Conservation (phyloP, 2,113 vertebrate species). For the Pygathrix nemaeus region DNA sequence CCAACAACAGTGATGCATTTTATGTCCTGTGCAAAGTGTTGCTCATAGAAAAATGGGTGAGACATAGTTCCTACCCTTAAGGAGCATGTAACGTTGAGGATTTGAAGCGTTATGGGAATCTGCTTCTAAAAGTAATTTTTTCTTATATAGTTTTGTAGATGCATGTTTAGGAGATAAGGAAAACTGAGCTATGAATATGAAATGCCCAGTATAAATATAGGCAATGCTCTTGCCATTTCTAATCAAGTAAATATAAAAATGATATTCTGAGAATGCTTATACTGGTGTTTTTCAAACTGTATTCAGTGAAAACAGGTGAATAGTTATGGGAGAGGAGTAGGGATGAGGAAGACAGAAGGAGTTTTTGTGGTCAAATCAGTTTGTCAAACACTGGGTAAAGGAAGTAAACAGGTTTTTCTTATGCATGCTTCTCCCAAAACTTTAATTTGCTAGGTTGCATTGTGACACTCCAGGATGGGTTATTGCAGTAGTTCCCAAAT, state of each 20-base stretch:
- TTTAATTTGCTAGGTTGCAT: neutral
- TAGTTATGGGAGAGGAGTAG: no score
- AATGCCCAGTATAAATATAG: neutral
- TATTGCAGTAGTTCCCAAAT: neutral
- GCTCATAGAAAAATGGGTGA: neutral
- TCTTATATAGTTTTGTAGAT: neutral
- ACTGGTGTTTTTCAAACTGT: neutral
- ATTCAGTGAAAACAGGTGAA: neutral
- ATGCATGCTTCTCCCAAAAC: neutral
- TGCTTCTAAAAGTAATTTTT: conserved; percentile 1
- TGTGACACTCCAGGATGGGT: neutral
- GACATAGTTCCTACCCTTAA: neutral
- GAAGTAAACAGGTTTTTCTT: neutral
- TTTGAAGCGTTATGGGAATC: neutral
- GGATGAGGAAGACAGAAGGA: neutral
- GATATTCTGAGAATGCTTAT: neutral
- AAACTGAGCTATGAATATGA: neutral
- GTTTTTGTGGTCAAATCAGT: neutral
- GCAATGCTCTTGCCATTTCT: neutral
- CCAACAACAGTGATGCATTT: neutral
- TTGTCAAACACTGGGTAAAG: neutral
- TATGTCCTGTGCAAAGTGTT: neutral
- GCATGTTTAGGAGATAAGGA: neutral
- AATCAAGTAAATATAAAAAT: neutral
- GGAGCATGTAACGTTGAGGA: neutral